Conservation (phyloP, 2,797 vertebrate genomes). For the Trichosurus vulpecula region DNA sequence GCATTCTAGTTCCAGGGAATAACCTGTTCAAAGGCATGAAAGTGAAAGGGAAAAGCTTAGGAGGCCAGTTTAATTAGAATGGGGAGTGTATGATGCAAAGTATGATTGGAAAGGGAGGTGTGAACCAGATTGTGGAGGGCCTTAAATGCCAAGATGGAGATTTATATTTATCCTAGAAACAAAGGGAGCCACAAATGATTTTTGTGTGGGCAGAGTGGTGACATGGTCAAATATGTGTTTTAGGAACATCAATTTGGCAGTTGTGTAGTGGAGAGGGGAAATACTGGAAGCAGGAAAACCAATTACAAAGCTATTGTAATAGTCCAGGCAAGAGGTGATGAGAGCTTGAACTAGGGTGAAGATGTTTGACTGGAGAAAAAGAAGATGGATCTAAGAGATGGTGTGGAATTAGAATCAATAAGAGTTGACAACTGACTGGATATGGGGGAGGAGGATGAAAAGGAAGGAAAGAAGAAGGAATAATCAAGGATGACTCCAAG, state of each 20-base stretch:
- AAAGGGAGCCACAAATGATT: neutral
- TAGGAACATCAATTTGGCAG: neutral
- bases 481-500: neutral
- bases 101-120: neutral
- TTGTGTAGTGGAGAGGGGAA: neutral
- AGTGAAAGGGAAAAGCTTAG: neutral
- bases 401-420: constrained; percentile 24
- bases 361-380: constrained; percentile 17
- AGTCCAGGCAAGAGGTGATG: neutral
- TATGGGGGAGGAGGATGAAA: neutral
- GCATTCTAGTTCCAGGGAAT: neutral
- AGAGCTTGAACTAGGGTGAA: neutral
- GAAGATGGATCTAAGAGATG: neutral
- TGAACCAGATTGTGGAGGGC: neutral
- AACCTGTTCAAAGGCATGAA: neutral
- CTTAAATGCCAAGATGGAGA: neutral
- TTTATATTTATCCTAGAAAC: neutral
- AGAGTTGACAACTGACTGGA: neutral
- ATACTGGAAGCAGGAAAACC: neutral
- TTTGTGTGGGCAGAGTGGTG: neutral
- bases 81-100: neutral
- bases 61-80: neutral
- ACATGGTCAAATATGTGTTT: neutral
- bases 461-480: neutral
- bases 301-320: neutral